Base-by-base conservation (phyloP, 2,888 invertebrate species). In the Strigamia transsilvanica region DNA sequence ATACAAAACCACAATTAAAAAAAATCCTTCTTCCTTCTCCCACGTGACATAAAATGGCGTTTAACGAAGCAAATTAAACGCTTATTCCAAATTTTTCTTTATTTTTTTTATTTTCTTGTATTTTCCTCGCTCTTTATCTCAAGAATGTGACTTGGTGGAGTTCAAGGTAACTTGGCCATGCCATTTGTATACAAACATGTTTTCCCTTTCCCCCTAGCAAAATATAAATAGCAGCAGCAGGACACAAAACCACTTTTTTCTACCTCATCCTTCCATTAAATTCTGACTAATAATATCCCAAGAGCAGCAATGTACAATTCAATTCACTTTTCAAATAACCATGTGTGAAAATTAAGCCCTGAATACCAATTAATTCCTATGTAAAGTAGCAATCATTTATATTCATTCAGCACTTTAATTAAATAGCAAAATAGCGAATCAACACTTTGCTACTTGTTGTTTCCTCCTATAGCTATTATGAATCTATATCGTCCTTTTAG, bases 141-240 rank as follows among this genome's bases (percentile, higher is more conserved):
- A 73, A 73, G 73, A 73, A 73, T 73, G 73, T 73, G 73, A 27
- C 73, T 73, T 32, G 73, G 73, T 73, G 73, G 73, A 73, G 73
- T 73, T 73, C 73, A 73, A 73, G 73, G 73, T 73, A 73, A 73
- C 73, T 73, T 73, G 73, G 73, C 73, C 73, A 73, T 12, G 27
- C 73, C 73, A 73, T 73, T 73, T 73, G 73, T 73, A 73, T 73
- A 73, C 73, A 73, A 73, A 73, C 73, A 73, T 73, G 73, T 73
- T 73, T 73, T 73, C 32, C 73, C 73, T 32, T 73, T 73, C 73
- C 73, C 73, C 73, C 73, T 73, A 73, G 73, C 73, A 73, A 73
- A 32, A 73, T 73, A 73, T n/a, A 73, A 73, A 73, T 73, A 73
- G 73, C 73, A 73, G 73, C 73, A 73, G 73, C 73, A 73, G 73